Conservation (phyloP, 2,888 invertebrate species). For the Cryptosula pallasiana region DNA sequence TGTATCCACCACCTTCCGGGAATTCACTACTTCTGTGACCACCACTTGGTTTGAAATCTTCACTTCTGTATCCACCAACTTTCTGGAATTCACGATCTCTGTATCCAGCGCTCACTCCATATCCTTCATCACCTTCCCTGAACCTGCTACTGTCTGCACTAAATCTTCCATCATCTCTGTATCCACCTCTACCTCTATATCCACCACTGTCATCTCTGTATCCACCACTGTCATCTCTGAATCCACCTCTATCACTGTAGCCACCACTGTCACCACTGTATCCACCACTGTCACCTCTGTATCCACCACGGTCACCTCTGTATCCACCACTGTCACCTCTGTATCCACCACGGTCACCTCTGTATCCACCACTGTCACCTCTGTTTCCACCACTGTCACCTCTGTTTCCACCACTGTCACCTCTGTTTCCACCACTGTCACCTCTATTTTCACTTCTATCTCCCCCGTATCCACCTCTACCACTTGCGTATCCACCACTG, state of each 20-base stretch:
- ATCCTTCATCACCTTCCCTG: constrained; percentile 4
- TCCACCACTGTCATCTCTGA: constrained; percentile 26
- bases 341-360: constrained; percentile 29
- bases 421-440: constrained; percentile 26
- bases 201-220: constrained; percentile 26
- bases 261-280: constrained; percentile 27
- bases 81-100: too few relatives aligned
- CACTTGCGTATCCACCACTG: constrained; percentile 26
- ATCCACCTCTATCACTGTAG: constrained; percentile 21
- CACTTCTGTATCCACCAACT: constrained; percentile 26
- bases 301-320: constrained; percentile 26
- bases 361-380: too few relatives aligned
- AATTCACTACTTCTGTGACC: too few relatives aligned
- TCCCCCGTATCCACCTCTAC: constrained; percentile 27
- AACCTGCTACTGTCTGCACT: constrained; percentile 19
- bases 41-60: too few relatives aligned
- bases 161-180: constrained; percentile 19
- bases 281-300: constrained; percentile 27
- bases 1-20: too few relatives aligned
- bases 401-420: constrained; percentile 25
- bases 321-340: constrained; percentile 28
- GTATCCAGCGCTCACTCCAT: constrained; percentile 29
- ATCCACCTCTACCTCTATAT: constrained; percentile 25
- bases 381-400: constrained; percentile 18
- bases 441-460: constrained; percentile 27